These are phyloP conservation scores for Sebastes umbrosus DNA, from an alignment of 2,797 vertebrate species.

Conservation along the genomic window DNA sequence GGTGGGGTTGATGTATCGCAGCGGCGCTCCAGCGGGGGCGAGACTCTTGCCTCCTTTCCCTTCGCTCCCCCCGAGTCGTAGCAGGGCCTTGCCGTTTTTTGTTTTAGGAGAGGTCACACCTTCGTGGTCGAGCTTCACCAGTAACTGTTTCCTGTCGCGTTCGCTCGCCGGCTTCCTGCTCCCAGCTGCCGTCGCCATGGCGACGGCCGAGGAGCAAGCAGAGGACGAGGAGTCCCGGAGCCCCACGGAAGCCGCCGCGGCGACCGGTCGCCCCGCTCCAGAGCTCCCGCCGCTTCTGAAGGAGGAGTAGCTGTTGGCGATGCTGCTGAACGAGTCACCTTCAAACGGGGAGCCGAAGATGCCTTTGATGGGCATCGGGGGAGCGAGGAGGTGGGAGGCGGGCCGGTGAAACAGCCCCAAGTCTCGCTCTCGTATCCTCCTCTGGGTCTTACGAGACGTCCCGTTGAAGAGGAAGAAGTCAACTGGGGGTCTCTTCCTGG, in stretches of 20 bases:
- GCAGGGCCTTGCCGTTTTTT: constrained; percentile 92
- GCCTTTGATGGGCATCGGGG: constrained; percentile 78
- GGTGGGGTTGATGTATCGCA: constrained; percentile 83
- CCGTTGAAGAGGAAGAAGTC: constrained; percentile 95
- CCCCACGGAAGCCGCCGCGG: constrained; percentile 37
- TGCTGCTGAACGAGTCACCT: constrained; percentile 95
- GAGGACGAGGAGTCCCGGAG: constrained; percentile 53
- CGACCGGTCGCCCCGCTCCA: constrained; percentile 42
- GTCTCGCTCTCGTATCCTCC: constrained; percentile 83
- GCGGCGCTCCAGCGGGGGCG: constrained; percentile 73
- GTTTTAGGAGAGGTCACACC: constrained; percentile 98
- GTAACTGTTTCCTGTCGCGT: constrained; percentile 87
- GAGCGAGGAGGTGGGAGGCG: constrained; percentile 64
- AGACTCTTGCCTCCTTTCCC: constrained; percentile 83
- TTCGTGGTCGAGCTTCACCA: constrained; percentile 97
- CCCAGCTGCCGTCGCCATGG: constrained; percentile 36
- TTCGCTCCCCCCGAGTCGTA: constrained; percentile 79
- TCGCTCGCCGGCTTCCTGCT: constrained; percentile 62
- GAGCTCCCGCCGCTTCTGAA: constrained; percentile 79
- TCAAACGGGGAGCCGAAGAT: constrained; percentile 94
- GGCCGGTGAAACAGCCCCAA: constrained; percentile 84
- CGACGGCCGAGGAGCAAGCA: constrained; percentile 45
- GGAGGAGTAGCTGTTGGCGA: constrained; percentile 90
- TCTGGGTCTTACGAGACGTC: constrained; percentile 84
- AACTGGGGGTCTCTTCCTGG: constrained; percentile 85